phyloP scores from a whole-genome alignment of 2,113 vertebrate species.

The Halcyon senegalensis region DNA sequence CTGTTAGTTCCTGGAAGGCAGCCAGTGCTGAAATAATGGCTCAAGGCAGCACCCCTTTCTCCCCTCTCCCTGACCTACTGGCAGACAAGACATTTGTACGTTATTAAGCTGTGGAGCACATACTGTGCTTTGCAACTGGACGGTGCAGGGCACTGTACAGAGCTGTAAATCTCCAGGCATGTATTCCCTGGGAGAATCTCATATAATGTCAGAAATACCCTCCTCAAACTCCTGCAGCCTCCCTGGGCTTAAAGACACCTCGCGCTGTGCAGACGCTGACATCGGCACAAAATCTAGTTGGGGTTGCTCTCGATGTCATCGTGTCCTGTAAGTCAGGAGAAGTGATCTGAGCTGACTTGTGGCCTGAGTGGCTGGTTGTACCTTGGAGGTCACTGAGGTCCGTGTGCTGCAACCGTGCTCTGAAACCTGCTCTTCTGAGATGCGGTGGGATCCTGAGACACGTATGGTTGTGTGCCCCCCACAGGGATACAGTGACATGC shows the following conservation, averaged over 20 bases:
- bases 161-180: background rate
- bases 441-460: accelerated
- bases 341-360: background rate
- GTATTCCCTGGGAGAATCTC: background rate
- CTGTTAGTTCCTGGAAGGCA: constrained; percentile 41
- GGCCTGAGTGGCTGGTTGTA: background rate
- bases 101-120: background rate
- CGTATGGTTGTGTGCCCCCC: accelerated
- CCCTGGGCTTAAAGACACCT: background rate
- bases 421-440: background rate
- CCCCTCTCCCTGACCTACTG: constrained; percentile 11
- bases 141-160: background rate
- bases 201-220: background rate
- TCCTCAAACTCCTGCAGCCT: background rate
- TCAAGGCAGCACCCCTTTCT: background rate
- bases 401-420: background rate
- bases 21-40: constrained; percentile 43
- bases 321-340: background rate
- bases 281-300: accelerated
- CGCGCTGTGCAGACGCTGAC: background rate
- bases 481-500: accelerated
- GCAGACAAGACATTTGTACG: background rate
- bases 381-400: background rate
- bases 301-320: accelerated
- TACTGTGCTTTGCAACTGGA: background rate